Conservation (phyloP, 2,113 vertebrate genomes). For the Smithornis capensis region DNA sequence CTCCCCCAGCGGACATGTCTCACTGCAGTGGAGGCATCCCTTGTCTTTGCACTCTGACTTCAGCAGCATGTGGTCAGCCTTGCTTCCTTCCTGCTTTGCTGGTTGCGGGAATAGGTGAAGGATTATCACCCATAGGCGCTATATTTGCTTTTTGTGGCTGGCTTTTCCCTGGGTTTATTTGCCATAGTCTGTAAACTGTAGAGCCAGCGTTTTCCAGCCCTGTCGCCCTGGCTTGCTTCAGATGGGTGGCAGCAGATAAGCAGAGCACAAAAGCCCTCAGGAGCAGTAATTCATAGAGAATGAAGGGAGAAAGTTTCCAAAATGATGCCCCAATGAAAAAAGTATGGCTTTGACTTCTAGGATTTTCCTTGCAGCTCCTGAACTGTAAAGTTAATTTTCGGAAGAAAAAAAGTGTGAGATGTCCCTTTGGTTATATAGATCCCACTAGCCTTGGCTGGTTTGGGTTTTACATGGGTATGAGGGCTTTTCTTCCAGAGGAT, state of each 20-base stretch:
- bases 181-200: not conserved
- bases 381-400: not conserved
- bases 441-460: not conserved
- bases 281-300: not conserved
- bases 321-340: not conserved
- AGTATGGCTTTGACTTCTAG: not conserved
- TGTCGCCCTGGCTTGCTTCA: not conserved
- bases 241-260: not conserved
- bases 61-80: accelerated
- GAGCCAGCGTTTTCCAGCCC: not conserved
- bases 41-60: not conserved
- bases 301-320: accelerated
- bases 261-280: not conserved
- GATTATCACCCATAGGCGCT: not conserved
- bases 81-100: not conserved
- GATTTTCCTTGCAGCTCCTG: not conserved
- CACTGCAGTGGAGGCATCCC: not conserved
- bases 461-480: not conserved
- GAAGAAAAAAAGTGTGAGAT: not conserved
- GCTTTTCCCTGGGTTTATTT: not conserved
- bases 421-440: not conserved
- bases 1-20: accelerated
- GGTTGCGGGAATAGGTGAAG: not conserved
- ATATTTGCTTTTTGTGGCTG: not conserved
- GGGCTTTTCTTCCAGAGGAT: not conserved